Conservation (phyloP, 1,140 invertebrate genomes). For the Halyomorpha halys region DNA sequence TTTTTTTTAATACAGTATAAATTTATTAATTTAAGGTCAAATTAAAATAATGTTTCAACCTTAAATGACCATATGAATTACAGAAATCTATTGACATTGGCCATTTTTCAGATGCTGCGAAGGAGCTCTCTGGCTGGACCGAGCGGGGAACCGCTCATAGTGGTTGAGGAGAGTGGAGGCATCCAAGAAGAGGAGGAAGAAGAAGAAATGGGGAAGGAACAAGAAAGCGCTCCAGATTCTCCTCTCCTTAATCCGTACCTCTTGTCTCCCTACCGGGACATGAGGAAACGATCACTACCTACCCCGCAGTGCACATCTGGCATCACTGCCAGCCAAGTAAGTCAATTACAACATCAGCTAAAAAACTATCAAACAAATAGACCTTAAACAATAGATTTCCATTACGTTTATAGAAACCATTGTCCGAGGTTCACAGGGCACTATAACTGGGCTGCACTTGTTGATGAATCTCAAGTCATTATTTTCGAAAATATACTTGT, state of each 20-base stretch:
- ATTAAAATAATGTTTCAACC: no score
- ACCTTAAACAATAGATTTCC: no score
- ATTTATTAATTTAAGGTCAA: no score
- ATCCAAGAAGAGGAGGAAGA: conserved; percentile 52
- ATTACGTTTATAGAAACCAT: no score
- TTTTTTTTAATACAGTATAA: no score
- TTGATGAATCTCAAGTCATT: no score
- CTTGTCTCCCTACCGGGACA: conserved; percentile 63
- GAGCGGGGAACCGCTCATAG: conserved; percentile 56
- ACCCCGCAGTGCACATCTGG: conserved; percentile 70
- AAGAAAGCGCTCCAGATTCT: conserved; percentile 50
- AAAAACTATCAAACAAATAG: no score
- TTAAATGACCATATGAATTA: no score
- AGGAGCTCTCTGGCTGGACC: conserved; percentile 35
- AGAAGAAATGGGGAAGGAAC: conserved; percentile 35
- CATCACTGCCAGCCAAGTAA: conserved; percentile 69
- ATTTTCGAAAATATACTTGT: no score
- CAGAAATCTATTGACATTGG: neutral
- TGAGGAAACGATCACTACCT: conserved; percentile 67
- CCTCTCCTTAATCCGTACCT: conserved; percentile 64
- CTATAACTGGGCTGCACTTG: no score
- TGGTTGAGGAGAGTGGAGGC: conserved; percentile 59
- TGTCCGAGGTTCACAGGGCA: no score
- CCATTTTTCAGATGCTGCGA: conserved; percentile 33
- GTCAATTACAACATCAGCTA: neutral